Evolutionary conservation across 2,888 invertebrate genomes (phyloP).

Genomic region (Tetranychus truncatus): DNA sequence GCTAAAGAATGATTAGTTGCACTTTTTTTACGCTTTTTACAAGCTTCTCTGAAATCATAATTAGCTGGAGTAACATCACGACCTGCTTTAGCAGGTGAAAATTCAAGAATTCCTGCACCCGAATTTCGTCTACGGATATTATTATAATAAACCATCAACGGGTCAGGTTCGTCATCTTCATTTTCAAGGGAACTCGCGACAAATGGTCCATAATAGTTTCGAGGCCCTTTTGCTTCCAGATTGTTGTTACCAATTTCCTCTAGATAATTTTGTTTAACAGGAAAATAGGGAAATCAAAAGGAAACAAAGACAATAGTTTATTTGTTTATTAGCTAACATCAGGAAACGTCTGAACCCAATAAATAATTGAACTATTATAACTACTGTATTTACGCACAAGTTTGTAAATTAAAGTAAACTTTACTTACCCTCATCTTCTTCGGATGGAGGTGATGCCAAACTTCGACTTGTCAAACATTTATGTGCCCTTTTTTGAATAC

Average conservation of each 20-base stretch:
- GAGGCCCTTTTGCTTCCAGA: background rate
- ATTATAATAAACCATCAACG: conserved; percentile 11
- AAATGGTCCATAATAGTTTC: conserved; percentile 11
- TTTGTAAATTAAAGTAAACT: background rate
- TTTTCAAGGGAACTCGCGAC: conserved; percentile 4
- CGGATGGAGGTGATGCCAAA: conserved; percentile 15
- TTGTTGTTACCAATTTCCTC: background rate
- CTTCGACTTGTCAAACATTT: background rate
- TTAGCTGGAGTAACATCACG: conserved; percentile 70
- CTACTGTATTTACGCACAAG: background rate
- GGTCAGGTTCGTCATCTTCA: conserved; percentile 13
- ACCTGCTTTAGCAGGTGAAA: conserved; percentile 67
- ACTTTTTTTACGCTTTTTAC: conserved; percentile 9
- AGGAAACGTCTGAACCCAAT: background rate
- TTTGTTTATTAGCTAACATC: background rate
- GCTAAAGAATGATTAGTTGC: conserved; percentile 13
- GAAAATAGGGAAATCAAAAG: too few relatives aligned
- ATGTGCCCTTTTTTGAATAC: background rate
- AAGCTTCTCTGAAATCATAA: conserved; percentile 40
- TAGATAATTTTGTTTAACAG: background rate
- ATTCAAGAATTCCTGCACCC: conserved; percentile 44
- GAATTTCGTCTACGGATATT: conserved; percentile 16
- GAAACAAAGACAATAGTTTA: too few relatives aligned
- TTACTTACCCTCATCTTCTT: conserved; percentile 21
- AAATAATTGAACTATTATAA: background rate